phyloP scores from a whole-genome alignment of 2,797 vertebrate genomes.

The Staurois parvus region DNA sequence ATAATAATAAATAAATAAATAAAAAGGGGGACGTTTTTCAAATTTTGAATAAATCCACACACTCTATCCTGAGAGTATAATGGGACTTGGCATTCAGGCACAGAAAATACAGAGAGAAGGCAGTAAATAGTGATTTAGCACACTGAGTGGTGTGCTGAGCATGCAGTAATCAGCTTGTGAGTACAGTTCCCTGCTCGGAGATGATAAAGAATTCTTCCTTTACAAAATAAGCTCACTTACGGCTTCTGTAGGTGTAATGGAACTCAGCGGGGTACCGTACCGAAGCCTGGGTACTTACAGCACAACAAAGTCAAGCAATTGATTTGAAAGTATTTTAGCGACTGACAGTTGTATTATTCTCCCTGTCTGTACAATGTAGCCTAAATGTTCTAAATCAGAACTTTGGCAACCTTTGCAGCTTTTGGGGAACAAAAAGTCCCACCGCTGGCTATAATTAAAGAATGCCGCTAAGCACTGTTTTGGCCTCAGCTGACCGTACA shows the following conservation, averaged over 20 bases:
- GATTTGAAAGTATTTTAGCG: conserved; percentile 45
- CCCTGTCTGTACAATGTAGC: conserved; percentile 31
- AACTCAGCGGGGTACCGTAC: conserved; percentile 24
- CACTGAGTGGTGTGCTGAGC: conserved; percentile 47
- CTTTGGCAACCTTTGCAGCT: background rate
- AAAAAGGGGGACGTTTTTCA: conserved; percentile 12
- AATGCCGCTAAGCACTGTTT: no score
- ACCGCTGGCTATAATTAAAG: background rate
- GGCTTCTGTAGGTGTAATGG: conserved; percentile 54
- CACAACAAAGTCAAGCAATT: conserved; percentile 49
- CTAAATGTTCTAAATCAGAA: conserved; percentile 11
- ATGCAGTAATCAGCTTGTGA: conserved; percentile 50
- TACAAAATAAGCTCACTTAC: conserved; percentile 57
- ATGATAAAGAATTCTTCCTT: conserved; percentile 55
- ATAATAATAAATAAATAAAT: no score
- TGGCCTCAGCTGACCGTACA: no score
- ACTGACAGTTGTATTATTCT: conserved; percentile 40
- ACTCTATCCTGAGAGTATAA: conserved; percentile 27
- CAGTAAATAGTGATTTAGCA: conserved; percentile 60
- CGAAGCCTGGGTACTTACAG: conserved; percentile 31
- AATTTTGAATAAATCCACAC: background rate
- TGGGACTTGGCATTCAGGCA: conserved; percentile 34
- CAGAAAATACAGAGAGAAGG: conserved; percentile 44
- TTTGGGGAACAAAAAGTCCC: conserved; percentile 1
- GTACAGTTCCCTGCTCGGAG: conserved; percentile 44